These are phyloP conservation scores for Spongia lamella DNA, from an alignment of 37 sponge, comb jelly and placozoan species.

Conservation along the genomic window DNA sequence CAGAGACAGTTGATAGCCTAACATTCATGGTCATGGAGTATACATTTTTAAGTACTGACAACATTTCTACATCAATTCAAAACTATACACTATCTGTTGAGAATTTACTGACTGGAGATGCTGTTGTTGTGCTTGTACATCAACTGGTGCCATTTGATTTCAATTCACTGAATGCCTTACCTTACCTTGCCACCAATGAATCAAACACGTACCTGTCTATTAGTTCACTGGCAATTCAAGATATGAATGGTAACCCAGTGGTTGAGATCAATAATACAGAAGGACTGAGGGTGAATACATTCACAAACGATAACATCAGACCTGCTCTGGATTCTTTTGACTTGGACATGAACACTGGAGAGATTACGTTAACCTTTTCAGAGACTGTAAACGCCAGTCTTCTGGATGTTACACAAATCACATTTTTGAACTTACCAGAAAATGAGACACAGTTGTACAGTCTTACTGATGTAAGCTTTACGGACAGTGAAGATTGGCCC, in stretches of 20 bases:
- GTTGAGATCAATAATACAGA: conserved; percentile 28
- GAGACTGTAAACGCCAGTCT: conserved; percentile 78
- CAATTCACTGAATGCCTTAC: conserved; percentile 72
- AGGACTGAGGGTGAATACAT: conserved; percentile 43
- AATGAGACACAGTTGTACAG: conserved; percentile 36
- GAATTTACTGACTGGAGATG: conserved; percentile 64
- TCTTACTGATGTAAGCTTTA: conserved; percentile 46
- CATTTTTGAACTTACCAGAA: conserved; percentile 24
- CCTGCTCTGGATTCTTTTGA: conserved; percentile 64
- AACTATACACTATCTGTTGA: conserved; percentile 47
- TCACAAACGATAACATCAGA: conserved; percentile 46
- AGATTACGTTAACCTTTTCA: conserved; percentile 65
- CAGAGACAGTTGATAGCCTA: conserved; percentile 82
- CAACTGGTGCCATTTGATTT: conserved; percentile 56
- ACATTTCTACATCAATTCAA: conserved; percentile 15
- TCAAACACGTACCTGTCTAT: conserved; percentile 68
- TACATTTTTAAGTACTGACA: conserved; percentile 60
- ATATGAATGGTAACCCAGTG: conserved; percentile 78
- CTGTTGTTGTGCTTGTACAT: conserved; percentile 43
- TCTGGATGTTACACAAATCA: conserved; percentile 72
- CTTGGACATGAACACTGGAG: conserved; percentile 74
- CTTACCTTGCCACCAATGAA: conserved; percentile 54
- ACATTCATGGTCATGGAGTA: conserved; percentile 64
- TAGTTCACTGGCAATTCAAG: conserved; percentile 50
- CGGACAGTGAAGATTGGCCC: conserved; percentile 64